Evolutionary conservation across 2,888 invertebrate genomes (phyloP).

Genomic region (Callinectes sapidus): DNA sequence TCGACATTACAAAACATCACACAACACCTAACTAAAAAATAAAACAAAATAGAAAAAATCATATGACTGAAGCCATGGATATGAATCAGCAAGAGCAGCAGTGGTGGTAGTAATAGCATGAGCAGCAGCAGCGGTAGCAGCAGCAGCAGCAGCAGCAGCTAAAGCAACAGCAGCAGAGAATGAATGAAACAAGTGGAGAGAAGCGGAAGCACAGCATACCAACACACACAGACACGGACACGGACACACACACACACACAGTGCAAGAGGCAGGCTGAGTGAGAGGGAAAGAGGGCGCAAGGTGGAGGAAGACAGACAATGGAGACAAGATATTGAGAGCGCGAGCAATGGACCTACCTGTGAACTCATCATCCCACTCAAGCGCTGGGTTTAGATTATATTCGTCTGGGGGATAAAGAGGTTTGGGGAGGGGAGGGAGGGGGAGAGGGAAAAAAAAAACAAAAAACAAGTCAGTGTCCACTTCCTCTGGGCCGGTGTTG

Average conservation of each 20-base stretch:
- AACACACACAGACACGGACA: not conserved
- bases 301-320: not conserved
- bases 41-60: not conserved
- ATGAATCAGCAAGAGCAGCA: not conserved
- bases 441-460: constrained; percentile 53
- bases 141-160: not conserved
- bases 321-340: constrained; percentile 24
- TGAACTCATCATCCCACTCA: constrained; percentile 99
- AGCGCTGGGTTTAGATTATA: constrained; percentile 99
- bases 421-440: constrained; percentile 58
- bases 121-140: not conserved
- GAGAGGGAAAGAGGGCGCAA: constrained; percentile 27
- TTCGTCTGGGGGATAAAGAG: constrained; percentile 84
- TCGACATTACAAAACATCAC: not conserved
- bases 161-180: constrained; percentile 13
- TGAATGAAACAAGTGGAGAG: not conserved
- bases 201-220: not conserved
- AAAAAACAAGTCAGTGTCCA: constrained; percentile 72
- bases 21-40: not conserved
- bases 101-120: not conserved
- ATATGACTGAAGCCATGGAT: not conserved
- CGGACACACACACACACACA: not conserved
- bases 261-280: constrained; percentile 27
- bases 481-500: constrained; percentile 60
- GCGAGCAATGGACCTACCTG: constrained; percentile 88